A percentile compares a stretch with the other conserved stretches of the same genome.
Conservation (phyloP, 2,113 vertebrate species). For the Cercocebus atys region DNA sequence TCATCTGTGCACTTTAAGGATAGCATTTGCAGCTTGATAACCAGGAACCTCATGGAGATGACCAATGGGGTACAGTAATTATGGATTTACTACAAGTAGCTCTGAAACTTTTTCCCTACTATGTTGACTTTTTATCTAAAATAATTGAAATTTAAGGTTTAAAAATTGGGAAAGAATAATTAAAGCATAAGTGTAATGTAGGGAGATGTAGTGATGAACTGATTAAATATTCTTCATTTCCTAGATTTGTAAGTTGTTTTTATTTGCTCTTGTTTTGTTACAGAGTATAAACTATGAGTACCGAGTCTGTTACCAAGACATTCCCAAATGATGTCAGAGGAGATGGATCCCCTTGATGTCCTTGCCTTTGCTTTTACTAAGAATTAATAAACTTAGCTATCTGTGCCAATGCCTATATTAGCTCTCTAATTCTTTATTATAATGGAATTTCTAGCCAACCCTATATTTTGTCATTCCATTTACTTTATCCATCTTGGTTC, state of each 20-base stretch:
- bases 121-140: background rate
- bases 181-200: background rate
- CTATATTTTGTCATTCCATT: conserved; percentile 3
- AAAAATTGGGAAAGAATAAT: background rate
- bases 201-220: background rate
- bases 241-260: background rate
- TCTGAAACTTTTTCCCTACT: conserved; percentile 9
- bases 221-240: background rate
- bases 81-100: background rate
- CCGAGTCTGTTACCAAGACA: background rate
- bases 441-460: conserved; percentile 27
- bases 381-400: conserved; percentile 23
- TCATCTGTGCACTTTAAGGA: background rate
- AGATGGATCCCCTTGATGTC: background rate
- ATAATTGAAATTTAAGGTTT: background rate
- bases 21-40: background rate
- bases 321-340: background rate
- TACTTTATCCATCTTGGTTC: background rate
- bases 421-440: conserved; percentile 31
- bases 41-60: background rate
- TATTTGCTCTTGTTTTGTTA: background rate
- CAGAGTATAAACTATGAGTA: background rate
- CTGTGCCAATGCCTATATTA: background rate
- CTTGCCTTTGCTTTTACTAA: background rate
- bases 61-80: background rate